Percentiles rank a stretch among this genome's conserved stretches.
Conservation (phyloP, 1,140 invertebrate species). For the Drosophila jambulina region DNA sequence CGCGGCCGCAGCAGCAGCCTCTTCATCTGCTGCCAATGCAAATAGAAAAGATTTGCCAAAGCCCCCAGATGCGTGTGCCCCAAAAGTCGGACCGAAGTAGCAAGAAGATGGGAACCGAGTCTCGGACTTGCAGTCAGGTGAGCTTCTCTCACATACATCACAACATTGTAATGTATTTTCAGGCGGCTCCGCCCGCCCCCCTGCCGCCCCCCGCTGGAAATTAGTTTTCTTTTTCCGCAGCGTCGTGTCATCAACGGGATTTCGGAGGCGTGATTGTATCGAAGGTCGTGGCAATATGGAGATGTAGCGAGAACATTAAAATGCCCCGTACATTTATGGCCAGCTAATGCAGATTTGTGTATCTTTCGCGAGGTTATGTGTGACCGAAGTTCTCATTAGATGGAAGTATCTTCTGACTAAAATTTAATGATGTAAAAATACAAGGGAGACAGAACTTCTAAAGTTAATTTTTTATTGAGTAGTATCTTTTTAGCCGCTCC, state of each 20-base stretch:
- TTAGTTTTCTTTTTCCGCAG: conserved; percentile 49
- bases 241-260: conserved; percentile 47
- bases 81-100: conserved; percentile 23
- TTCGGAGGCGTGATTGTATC: conserved; percentile 54
- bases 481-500: background rate
- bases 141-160: conserved; percentile 58
- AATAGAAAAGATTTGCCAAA: conserved; percentile 79
- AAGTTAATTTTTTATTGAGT: background rate
- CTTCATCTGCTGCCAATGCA: conserved; percentile 66
- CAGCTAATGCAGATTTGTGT: conserved; percentile 43
- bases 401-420: background rate
- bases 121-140: conserved; percentile 14
- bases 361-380: conserved; percentile 6
- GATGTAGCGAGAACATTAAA: conserved; percentile 47
- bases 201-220: conserved; percentile 14
- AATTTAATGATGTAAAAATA: no score
- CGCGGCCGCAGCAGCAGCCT: conserved; percentile 35
- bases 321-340: conserved; percentile 20
- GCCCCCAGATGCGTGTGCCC: conserved; percentile 72
- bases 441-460: background rate
- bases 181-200: conserved; percentile 5
- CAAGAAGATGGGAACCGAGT: conserved; percentile 47
- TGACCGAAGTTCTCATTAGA: conserved; percentile 1
- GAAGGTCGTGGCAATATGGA: conserved; percentile 52
- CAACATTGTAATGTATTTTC: conserved; percentile 79